Evolutionary conservation across 1,140 invertebrate genomes (phyloP).

Genomic region (Drosophila kohkoa): DNA sequence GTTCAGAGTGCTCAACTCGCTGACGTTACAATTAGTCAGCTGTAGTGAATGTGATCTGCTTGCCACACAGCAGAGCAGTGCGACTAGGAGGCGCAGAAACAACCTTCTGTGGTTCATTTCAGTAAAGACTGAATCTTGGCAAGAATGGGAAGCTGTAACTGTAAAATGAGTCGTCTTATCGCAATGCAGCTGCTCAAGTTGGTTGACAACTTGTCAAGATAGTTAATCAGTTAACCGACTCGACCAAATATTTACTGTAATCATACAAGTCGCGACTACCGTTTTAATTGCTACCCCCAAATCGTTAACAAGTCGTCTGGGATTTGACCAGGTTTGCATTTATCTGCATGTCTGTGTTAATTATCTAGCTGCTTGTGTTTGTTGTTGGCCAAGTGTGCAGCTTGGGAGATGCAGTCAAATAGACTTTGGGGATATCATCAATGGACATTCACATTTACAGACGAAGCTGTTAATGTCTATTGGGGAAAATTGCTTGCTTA

Average conservation of each 20-base stretch:
- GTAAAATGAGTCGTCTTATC: slow-evolving; percentile 42
- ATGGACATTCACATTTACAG: background rate
- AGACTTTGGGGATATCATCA: background rate
- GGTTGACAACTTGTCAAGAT: slow-evolving; percentile 68
- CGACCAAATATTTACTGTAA: slow-evolving; percentile 57
- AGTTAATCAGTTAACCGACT: slow-evolving; percentile 66
- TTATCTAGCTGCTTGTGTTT: background rate
- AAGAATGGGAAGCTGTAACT: slow-evolving; percentile 19
- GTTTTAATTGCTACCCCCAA: slow-evolving; percentile 25
- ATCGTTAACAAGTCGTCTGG: background rate
- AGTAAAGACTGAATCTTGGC: slow-evolving; percentile 48
- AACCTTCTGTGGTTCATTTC: slow-evolving; percentile 45
- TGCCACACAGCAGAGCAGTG: slow-evolving; percentile 25
- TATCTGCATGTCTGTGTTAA: slow-evolving; percentile 18
- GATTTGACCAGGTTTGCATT: slow-evolving; percentile 12
- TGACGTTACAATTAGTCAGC: slow-evolving; percentile 59
- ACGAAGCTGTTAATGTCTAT: background rate
- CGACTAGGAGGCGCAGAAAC: slow-evolving; percentile 5
- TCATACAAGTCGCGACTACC: slow-evolving; percentile 30
- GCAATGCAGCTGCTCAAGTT: slow-evolving; percentile 61
- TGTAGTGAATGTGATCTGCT: slow-evolving; percentile 3
- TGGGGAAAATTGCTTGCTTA: too few species aligned
- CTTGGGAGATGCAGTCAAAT: background rate
- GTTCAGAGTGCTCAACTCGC: slow-evolving; percentile 1
- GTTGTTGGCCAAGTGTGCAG: background rate